phyloP scores from a whole-genome alignment of 2,797 vertebrate species.

The Falco novaeseelandiae region DNA sequence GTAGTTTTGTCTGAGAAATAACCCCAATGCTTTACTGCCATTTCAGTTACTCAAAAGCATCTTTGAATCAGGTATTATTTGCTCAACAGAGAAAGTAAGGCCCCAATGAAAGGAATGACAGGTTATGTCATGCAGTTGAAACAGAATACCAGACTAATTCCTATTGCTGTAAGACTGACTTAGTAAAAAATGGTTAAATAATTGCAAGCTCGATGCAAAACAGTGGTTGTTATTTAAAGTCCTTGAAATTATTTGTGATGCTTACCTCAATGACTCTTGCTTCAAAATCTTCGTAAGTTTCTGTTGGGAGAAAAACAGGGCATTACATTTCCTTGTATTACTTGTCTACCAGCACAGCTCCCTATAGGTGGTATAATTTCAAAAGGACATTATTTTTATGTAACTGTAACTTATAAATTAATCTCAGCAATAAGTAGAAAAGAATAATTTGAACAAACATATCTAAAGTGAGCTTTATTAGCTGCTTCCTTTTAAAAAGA shows the following conservation, averaged over 20 bases:
- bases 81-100: not conserved
- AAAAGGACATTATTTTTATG: not conserved
- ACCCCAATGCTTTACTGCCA: not conserved
- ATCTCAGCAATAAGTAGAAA: not conserved
- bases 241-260: not conserved
- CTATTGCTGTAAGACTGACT: not conserved
- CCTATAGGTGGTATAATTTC: not conserved
- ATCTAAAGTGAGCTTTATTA: not conserved
- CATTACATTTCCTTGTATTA: not conserved
- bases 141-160: not conserved
- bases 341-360: not conserved
- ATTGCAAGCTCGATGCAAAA: not conserved
- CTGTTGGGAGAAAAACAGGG: constrained; percentile 73
- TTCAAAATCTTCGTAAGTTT: constrained; percentile 91
- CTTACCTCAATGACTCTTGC: constrained; percentile 93
- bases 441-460: not conserved
- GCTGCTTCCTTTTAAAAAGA: not conserved
- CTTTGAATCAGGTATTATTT: not conserved
- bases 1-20: not conserved
- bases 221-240: not conserved
- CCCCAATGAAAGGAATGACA: not conserved
- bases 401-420: not conserved
- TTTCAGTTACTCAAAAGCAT: not conserved
- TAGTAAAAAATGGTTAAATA: not conserved
- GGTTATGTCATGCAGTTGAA: not conserved